Conservation (phyloP, 2,888 invertebrate genomes). For the Cryptops parisi region DNA sequence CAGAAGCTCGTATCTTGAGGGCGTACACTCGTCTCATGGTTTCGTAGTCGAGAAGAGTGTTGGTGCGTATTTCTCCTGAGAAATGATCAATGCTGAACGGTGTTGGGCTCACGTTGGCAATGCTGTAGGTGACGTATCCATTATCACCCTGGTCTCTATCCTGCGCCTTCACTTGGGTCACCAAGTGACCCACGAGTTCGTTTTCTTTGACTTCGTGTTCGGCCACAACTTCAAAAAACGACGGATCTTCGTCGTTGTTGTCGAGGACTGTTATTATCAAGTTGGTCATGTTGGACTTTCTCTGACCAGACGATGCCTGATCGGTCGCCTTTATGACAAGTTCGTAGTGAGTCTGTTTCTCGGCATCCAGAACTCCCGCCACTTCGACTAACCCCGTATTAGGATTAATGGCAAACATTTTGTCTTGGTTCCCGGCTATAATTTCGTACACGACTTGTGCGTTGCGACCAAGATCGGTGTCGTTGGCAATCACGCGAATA, state of each 20-base stretch:
- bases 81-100: conserved; percentile 96
- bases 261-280: conserved; percentile 78
- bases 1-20: conserved; percentile 73
- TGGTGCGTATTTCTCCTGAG: conserved; percentile 73
- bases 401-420: conserved; percentile 71
- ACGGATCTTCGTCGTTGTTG: conserved; percentile 87
- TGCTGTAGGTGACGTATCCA: conserved; percentile 86
- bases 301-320: conserved; percentile 63
- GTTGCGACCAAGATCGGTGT: conserved; percentile 67
- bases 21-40: conserved; percentile 71
- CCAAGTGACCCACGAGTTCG: conserved; percentile 66
- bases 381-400: conserved; percentile 82
- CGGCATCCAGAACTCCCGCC: conserved; percentile 65
- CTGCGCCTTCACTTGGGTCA: conserved; percentile 66
- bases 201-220: conserved; percentile 67
- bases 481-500: conserved; percentile 69
- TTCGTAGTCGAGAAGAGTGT: conserved; percentile 73
- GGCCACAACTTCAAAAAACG: conserved; percentile 47
- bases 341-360: conserved; percentile 65
- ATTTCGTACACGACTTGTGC: conserved; percentile 74
- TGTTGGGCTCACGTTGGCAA: conserved; percentile 73
- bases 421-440: conserved; percentile 79
- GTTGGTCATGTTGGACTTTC: conserved; percentile 58
- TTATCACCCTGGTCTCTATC: conserved; percentile 92
- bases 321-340: conserved; percentile 80